Evolutionary conservation across 2,888 invertebrate genomes (phyloP).

Genomic region (Drosophila sordidapex): DNA sequence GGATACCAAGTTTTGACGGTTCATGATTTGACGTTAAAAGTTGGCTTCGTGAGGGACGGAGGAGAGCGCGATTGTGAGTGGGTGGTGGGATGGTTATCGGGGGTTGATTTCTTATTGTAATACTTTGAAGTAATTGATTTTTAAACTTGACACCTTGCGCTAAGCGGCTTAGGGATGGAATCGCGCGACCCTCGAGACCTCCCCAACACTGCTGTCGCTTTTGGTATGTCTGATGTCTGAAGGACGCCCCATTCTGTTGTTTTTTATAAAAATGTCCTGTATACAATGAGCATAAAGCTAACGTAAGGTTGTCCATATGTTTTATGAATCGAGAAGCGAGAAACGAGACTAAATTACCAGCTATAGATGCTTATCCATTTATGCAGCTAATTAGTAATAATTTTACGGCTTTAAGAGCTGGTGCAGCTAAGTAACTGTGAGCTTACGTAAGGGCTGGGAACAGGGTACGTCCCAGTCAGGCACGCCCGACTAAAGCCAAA

Average conservation of each 20-base stretch:
- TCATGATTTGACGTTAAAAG: conserved; percentile 7
- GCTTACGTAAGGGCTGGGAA: not conserved
- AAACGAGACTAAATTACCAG: not conserved
- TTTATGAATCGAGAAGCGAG: not conserved
- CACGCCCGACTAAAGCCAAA: not conserved
- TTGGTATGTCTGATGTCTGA: conserved; percentile 29
- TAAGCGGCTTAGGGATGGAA: conserved; percentile 69
- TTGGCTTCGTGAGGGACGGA: too few species aligned
- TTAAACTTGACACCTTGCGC: conserved; percentile 76
- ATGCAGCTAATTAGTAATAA: not conserved
- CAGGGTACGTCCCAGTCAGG: not conserved
- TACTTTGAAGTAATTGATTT: conserved; percentile 75
- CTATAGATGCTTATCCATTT: not conserved
- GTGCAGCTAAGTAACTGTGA: too few species aligned
- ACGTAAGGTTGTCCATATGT: not conserved
- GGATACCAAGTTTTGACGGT: conserved; percentile 24
- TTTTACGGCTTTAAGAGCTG: not conserved
- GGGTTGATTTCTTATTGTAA: conserved; percentile 51
- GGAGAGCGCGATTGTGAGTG: not conserved
- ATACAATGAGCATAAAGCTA: not conserved
- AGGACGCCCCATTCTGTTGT: not conserved
- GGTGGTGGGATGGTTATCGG: not conserved
- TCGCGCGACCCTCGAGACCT: conserved; percentile 50
- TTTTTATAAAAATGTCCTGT: not conserved
- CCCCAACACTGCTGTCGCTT: conserved; percentile 22